A percentile compares a stretch with the other conserved stretches of the same genome.
phyloP scores from a whole-genome alignment of 2,797 vertebrate genomes.

The Echiichthys vipera region DNA sequence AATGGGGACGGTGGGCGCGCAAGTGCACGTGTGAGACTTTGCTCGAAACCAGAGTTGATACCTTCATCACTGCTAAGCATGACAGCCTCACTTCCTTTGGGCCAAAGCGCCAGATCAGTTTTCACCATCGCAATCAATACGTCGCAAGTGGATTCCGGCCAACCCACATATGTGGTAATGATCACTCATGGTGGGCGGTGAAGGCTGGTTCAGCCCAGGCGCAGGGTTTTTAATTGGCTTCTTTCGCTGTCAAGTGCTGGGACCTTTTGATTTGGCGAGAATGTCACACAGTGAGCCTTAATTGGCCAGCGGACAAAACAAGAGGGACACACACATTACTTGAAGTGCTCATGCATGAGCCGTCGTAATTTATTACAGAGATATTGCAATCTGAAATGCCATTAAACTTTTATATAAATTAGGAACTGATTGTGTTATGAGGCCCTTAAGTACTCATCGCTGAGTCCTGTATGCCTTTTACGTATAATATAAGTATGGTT shows the following conservation, averaged over 20 bases:
- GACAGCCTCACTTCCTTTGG: background rate
- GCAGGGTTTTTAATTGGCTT: constrained; percentile 65
- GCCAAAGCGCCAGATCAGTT: constrained; percentile 24
- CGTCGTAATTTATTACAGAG: constrained; percentile 52
- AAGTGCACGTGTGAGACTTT: background rate
- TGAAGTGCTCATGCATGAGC: constrained; percentile 56
- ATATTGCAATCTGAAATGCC: constrained; percentile 58
- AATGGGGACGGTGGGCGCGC: background rate
- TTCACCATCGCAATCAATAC: constrained; percentile 50
- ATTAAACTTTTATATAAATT: constrained; percentile 71
- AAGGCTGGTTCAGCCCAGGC: constrained; percentile 18
- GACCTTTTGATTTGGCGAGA: constrained; percentile 66
- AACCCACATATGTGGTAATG: constrained; percentile 47
- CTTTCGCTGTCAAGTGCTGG: constrained; percentile 45
- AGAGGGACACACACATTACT: constrained; percentile 60
- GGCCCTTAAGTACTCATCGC: constrained; percentile 48
- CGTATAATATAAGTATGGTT: constrained; percentile 36
- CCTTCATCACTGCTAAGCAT: constrained; percentile 21
- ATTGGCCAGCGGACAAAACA: constrained; percentile 64
- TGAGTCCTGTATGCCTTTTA: constrained; percentile 19
- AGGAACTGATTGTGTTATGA: constrained; percentile 50
- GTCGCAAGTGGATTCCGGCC: constrained; percentile 17
- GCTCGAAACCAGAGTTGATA: constrained; percentile 20
- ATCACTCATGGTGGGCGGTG: constrained; percentile 48
- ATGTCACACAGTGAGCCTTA: constrained; percentile 55